Evolutionary conservation across 2,113 vertebrate genomes (phyloP), one percentile per base, ranked within the genome.

Genomic region (Esox niger): DNA sequence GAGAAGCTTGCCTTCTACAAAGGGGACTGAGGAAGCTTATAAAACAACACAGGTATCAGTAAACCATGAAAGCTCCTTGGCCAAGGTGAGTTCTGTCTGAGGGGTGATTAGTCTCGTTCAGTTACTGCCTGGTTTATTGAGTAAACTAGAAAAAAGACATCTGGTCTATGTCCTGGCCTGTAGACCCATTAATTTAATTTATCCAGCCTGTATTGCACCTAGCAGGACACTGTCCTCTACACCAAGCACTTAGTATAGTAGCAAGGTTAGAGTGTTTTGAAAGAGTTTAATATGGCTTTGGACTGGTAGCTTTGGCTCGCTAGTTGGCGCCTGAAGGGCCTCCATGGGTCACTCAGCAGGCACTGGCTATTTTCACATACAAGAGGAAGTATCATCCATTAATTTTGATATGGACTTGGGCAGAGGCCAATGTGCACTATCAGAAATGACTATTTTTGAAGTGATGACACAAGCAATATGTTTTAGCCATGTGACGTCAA

Each of bases 331-430:
- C 6, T 21, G 27, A 25, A 15, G 15, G n/a, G 33, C 21, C 11
- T 17, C 61, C 61, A 27, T 46, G 33, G 15, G 23, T 46, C 61
- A 46, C 35, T 43, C 35, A 43, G 61, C 35, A 63, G 35, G 33
- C 38, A 23, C 7, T 15, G 21, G 61, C 35, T 25, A 46, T 17
- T 63, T 63, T 63, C 33, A 63, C 23, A 25, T 60, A 1, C 15
- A 60, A 27, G 58, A 46, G 35, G 35, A 17, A 8, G 33, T 13
- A 27, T 1, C 25, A 62, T 62, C 21, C 38, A 62, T 62, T 46
- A 23, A 43, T 38, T 25, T 5, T 20, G 31, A 46, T 38, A 62
- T 62, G 13, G 32, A 25, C 23, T 38, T 62, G 32, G 33, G 26
- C 9, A 11, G 23, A 23, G 25, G 33, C 35, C 61, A 62, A 13